A percentile compares a stretch with the other conserved stretches of the same genome.
Evolutionary conservation across 2,888 invertebrate species (phyloP).

Genomic region (Drosophila pseudotakahashii): DNA sequence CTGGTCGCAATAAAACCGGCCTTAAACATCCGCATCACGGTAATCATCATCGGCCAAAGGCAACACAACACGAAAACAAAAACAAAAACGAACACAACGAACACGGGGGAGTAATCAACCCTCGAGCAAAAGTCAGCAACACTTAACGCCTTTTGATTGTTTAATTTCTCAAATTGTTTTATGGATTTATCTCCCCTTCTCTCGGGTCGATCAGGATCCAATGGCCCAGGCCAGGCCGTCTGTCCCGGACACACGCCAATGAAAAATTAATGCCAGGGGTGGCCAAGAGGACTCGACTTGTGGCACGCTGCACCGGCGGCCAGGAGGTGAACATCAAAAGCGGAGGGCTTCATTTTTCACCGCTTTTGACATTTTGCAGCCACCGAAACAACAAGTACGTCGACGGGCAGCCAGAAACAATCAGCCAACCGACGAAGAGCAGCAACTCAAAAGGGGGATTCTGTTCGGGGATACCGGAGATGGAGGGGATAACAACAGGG

Average conservation of each 20-base stretch:
- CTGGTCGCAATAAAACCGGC: constrained; percentile 43
- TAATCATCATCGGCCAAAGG: constrained; percentile 12
- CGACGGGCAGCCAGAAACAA: constrained; percentile 62
- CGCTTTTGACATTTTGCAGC: constrained; percentile 79
- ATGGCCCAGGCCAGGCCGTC: constrained; percentile 9
- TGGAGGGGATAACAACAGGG: constrained; percentile 13
- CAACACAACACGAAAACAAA: too few relatives aligned
- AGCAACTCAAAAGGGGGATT: constrained; percentile 69
- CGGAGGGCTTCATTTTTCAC: constrained; percentile 77
- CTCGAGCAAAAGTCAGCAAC: constrained; percentile 67
- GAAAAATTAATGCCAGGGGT: constrained; percentile 76
- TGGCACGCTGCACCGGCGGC: not conserved
- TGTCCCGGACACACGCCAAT: constrained; percentile 69
- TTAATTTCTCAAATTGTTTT: constrained; percentile 80
- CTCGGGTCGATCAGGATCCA: not conserved
- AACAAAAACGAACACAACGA: not conserved
- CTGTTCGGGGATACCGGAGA: too few relatives aligned
- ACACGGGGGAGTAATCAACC: constrained; percentile 13
- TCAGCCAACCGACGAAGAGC: constrained; percentile 79
- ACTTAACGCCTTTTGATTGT: constrained; percentile 81
- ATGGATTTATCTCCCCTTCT: constrained; percentile 70
- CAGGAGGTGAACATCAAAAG: constrained; percentile 66
- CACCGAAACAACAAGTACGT: constrained; percentile 42
- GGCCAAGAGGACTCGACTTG: constrained; percentile 23
- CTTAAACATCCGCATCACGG: constrained; percentile 13